phyloP scores from a whole-genome alignment of 2,797 vertebrate species.

The Pipistrellus pygmaeus region DNA sequence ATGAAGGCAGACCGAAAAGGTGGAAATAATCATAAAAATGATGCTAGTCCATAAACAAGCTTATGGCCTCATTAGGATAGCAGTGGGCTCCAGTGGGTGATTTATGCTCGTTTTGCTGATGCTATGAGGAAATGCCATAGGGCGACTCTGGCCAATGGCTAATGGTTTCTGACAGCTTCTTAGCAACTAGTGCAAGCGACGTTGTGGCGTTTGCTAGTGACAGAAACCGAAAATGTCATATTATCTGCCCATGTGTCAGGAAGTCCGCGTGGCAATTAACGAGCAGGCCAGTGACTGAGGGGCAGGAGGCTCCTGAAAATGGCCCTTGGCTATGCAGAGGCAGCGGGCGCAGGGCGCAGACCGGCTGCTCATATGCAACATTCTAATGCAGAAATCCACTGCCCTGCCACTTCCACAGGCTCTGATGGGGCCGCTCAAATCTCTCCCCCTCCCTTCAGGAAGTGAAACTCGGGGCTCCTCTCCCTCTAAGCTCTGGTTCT shows the following conservation, averaged over 20 bases:
- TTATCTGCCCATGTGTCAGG: slow-evolving; percentile 94
- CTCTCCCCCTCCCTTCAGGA: slow-evolving; percentile 52
- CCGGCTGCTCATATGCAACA: slow-evolving; percentile 83
- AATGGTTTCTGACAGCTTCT: slow-evolving; percentile 99
- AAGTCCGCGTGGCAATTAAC: slow-evolving; percentile 98
- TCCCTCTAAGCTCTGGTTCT: slow-evolving; percentile 89
- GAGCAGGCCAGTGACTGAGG: slow-evolving; percentile 97
- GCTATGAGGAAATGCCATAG: slow-evolving; percentile 96
- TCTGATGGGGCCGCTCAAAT: slow-evolving; percentile 55
- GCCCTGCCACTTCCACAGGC: slow-evolving; percentile 68
- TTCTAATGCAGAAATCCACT: slow-evolving; percentile 82
- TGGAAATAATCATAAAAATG: slow-evolving; percentile 98
- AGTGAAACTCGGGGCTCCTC: slow-evolving; percentile 76
- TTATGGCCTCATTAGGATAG: slow-evolving; percentile 98
- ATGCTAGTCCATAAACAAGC: slow-evolving; percentile 95
- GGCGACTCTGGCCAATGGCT: slow-evolving; percentile 96
- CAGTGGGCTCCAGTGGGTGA: slow-evolving; percentile 94
- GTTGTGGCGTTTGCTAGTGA: slow-evolving; percentile 92
- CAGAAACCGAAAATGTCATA: slow-evolving; percentile 95
- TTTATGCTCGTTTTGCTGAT: slow-evolving; percentile 94
- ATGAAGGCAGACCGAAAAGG: slow-evolving; percentile 93
- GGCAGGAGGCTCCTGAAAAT: slow-evolving; percentile 96
- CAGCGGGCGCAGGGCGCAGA: slow-evolving; percentile 86
- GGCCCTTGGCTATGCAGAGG: slow-evolving; percentile 95
- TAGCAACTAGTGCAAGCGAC: slow-evolving; percentile 95